phyloP scores from a whole-genome alignment of 2,113 vertebrate species.

The Barbus barbus region DNA sequence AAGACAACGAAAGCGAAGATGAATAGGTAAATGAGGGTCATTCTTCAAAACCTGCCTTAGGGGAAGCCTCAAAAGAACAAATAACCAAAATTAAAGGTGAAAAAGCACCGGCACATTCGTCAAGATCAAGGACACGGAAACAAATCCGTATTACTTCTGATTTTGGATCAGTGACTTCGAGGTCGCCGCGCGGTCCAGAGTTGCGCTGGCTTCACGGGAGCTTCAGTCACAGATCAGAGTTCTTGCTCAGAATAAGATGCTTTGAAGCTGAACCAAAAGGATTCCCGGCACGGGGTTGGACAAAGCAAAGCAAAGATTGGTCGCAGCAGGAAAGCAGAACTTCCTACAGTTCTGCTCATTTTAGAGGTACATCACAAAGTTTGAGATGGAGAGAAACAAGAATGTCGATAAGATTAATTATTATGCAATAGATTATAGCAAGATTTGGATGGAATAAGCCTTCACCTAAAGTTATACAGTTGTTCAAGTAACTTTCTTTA shows the following conservation, averaged over 20 bases:
- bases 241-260: neutral
- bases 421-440: neutral
- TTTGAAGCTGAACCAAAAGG: slow-evolving; percentile 17
- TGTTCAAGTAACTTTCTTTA: neutral
- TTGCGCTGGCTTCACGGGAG: neutral
- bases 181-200: neutral
- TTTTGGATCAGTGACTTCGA: neutral
- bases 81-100: neutral
- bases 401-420: neutral
- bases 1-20: neutral
- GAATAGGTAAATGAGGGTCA: neutral
- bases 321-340: slow-evolving; percentile 27
- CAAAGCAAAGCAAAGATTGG: neutral
- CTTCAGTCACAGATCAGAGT: neutral
- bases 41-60: neutral
- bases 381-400: neutral
- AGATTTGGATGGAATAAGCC: neutral
- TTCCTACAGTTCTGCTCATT: neutral
- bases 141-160: slow-evolving; percentile 20
- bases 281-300: neutral
- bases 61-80: neutral
- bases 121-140: slow-evolving; percentile 17
- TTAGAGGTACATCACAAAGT: neutral
- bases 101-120: neutral
- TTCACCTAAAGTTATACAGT: neutral